Evolutionary conservation across 2,888 invertebrate genomes (phyloP).

Genomic region (Stenoptilia bipunctidactyla): DNA sequence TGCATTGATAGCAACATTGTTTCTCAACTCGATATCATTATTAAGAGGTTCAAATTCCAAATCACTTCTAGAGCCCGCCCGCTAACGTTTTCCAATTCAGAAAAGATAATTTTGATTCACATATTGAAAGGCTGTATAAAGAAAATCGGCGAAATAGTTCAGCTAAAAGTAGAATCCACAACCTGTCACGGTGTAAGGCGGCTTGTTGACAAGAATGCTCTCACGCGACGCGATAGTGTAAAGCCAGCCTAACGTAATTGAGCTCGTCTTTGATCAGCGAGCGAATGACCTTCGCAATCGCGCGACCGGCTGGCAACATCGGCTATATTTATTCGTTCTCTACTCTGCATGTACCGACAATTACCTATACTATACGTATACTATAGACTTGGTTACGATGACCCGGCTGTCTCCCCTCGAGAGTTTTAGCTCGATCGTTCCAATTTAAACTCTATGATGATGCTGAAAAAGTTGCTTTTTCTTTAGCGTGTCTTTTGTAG

Average conservation of each 20-base stretch:
- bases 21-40: too few species aligned
- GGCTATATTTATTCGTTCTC: constrained; percentile 27
- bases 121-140: too few species aligned
- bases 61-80: too few species aligned
- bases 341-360: constrained; percentile 27
- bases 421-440: constrained; percentile 4
- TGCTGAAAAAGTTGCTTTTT: background rate
- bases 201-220: too few species aligned
- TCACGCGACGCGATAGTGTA: background rate
- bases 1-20: too few species aligned
- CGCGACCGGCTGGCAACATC: constrained; percentile 55
- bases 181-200: too few species aligned
- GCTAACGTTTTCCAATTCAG: too few species aligned
- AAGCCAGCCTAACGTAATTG: background rate
- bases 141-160: too few species aligned
- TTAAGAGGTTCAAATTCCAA: too few species aligned
- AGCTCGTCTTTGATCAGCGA: constrained; percentile 17
- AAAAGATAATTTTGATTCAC: too few species aligned
- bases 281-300: constrained; percentile 50
- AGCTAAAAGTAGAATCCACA: too few species aligned
- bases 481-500: constrained; percentile 20
- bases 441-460: background rate
- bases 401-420: constrained; percentile 35
- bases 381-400: constrained; percentile 41
- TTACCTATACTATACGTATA: constrained; percentile 25